Evolutionary conservation across 35 echinoderm and acorn worm genomes (phyloP), one percentile per base, ranked within the genome.

Genomic region (Ophioderma brevispina): DNA sequence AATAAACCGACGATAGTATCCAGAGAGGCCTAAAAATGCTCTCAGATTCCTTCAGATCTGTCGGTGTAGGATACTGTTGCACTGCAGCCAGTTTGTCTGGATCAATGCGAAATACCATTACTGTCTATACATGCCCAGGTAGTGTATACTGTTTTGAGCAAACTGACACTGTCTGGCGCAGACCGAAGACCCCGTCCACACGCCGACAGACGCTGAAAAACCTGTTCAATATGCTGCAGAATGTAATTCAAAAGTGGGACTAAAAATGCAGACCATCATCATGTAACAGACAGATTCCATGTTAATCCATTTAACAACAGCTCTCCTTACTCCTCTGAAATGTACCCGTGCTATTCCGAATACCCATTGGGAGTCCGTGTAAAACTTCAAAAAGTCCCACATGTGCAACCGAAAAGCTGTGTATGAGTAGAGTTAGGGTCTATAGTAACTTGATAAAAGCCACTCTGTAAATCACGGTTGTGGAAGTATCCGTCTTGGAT

Each of bases 321-420:
- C 23, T 80, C 81, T 76, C 86, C 80, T 88, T 79, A 88, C 34
- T 6, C 86, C 86, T 17, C 42, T 88, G 81, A 88, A 25, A 25
- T 70, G n/a, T n/a, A 32, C 8, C 38, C 2, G 81, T 37, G 84
- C n/a, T 55, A 76, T 37, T 86, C 76, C 34, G 10, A 5, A 86
- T 28, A 49, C 84, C 84, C 84, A 86, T 76, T 5, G 84, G n/a
- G 84, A 55, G 21, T 76, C 33, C 1, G 52, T 50, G 19, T 38
- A n/a, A 2, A 43, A 86, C 75, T 31, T 86, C 84, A 86, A 76
- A 86, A 19, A 86, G 33, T 3, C 84, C 84, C 32, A 76, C 32
- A 76, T 86, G 84, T 86, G 84, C 35, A 50, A 86, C 1, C 84
- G 46, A 33, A 86, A 86, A 13, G 84, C 84, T 49, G 84, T 86